Evolutionary conservation across 2,888 invertebrate species (phyloP).

Genomic region (Cataglyphis rosenhaueri): DNA sequence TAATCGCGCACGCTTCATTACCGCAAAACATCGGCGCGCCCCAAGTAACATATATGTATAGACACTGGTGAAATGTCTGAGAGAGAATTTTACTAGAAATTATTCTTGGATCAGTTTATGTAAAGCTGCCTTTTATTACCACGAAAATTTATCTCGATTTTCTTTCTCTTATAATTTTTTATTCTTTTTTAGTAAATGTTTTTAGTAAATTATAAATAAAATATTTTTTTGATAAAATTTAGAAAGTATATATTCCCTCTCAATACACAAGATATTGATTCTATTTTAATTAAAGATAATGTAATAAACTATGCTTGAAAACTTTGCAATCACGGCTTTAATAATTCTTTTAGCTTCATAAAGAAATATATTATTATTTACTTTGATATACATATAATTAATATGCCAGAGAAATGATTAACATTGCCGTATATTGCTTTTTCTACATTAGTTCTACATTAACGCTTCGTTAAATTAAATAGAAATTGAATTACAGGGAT

Average conservation of each 20-base stretch:
- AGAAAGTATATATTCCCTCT: neutral
- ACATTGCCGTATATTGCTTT: neutral
- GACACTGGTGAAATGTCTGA: neutral
- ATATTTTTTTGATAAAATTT: neutral
- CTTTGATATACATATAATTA: neutral
- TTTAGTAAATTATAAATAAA: neutral
- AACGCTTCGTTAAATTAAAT: neutral
- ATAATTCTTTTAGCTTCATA: slow-evolving; percentile 1
- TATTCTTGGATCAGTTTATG: neutral
- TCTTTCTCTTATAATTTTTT: neutral
- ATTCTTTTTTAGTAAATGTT: neutral
- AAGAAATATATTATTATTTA: neutral
- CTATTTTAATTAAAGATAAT: neutral
- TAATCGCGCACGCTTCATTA: slow-evolving; percentile 28
- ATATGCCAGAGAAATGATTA: neutral
- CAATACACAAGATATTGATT: neutral
- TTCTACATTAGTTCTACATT: neutral
- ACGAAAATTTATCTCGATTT: neutral
- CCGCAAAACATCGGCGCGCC: neutral
- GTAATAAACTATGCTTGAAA: neutral
- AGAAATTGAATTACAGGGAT: neutral
- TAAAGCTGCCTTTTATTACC: neutral
- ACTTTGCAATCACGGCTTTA: neutral
- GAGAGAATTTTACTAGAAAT: neutral
- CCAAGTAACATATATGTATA: neutral